Percentiles rank a stretch among this genome's conserved stretches.
These are phyloP conservation scores for Liolophura sinensis DNA, from an alignment of 1,140 invertebrate genomes.

Conservation along the genomic window DNA sequence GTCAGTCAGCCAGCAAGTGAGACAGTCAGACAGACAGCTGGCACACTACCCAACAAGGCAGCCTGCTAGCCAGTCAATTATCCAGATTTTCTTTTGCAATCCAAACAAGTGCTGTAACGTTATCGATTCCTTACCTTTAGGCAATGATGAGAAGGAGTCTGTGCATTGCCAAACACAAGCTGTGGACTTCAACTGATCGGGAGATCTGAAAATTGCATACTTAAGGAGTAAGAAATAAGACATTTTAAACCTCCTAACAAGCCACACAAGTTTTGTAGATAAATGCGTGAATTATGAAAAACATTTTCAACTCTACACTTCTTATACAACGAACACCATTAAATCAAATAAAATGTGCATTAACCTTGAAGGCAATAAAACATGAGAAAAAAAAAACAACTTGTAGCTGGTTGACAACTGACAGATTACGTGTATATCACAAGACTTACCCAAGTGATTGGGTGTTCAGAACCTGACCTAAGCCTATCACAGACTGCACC, in stretches of 20 bases:
- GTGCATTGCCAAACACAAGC: slow-evolving; percentile 39
- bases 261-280: too few relatives aligned
- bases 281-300: too few relatives aligned
- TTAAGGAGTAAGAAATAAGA: neutral
- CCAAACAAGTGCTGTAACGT: neutral
- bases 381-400: too few relatives aligned
- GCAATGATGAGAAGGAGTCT: slow-evolving; percentile 26
- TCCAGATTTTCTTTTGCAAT: neutral
- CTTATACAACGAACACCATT: too few relatives aligned
- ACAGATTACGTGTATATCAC: too few relatives aligned
- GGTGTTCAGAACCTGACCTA: slow-evolving; percentile 11
- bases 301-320: too few relatives aligned
- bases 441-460: slow-evolving; percentile 18
- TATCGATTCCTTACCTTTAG: slow-evolving; percentile 28
- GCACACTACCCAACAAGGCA: too few relatives aligned
- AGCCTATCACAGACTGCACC: slow-evolving; percentile 17
- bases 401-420: too few relatives aligned
- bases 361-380: neutral
- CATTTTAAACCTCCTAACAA: neutral
- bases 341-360: too few relatives aligned
- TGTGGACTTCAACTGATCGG: slow-evolving; percentile 35
- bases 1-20: neutral
- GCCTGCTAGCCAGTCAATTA: too few relatives aligned
- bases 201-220: slow-evolving; percentile 16
- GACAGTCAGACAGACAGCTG: neutral